phyloP scores from a whole-genome alignment of 2,888 invertebrate species.

The Acanthoscelides obtectus region DNA sequence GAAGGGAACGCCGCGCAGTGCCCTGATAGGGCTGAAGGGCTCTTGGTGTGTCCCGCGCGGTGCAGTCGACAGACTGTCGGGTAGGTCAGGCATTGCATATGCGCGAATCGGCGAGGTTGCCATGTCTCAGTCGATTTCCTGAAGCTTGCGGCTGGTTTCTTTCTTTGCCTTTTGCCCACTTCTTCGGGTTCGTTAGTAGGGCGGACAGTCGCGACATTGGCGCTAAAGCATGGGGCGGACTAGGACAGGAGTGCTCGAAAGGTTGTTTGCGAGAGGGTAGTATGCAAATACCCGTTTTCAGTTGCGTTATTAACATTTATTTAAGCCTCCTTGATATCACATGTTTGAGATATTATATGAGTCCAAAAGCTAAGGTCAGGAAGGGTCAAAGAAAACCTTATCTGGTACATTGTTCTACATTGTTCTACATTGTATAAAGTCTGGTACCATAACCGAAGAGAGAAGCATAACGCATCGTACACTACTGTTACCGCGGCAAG shows the following conservation, averaged over 20 bases:
- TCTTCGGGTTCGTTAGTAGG: constrained; percentile 11
- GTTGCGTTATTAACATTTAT: too few species aligned
- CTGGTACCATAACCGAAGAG: too few species aligned
- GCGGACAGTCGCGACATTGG: constrained; percentile 4
- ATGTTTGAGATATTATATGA: too few species aligned
- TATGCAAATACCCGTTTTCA: too few species aligned
- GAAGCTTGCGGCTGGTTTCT: constrained; percentile 5
- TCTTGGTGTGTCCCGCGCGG: constrained; percentile 41
- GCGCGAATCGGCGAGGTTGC: constrained; percentile 35
- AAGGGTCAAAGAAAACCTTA: too few species aligned
- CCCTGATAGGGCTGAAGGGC: constrained; percentile 44
- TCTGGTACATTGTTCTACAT: too few species aligned
- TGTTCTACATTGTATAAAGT: too few species aligned
- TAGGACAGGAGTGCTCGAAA: not conserved
- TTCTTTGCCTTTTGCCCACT: constrained; percentile 16
- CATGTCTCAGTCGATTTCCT: constrained; percentile 20
- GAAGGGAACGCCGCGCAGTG: constrained; percentile 7
- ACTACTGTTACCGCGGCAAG: too few species aligned
- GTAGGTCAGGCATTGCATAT: constrained; percentile 48
- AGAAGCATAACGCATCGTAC: too few species aligned
- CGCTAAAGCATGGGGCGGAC: not conserved
- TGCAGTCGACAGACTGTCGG: constrained; percentile 44
- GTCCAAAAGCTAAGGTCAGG: too few species aligned
- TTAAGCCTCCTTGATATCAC: too few species aligned
- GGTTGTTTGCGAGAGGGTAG: too few species aligned